Conservation (phyloP, 2,113 vertebrate species). For the Leptosomus discolor region DNA sequence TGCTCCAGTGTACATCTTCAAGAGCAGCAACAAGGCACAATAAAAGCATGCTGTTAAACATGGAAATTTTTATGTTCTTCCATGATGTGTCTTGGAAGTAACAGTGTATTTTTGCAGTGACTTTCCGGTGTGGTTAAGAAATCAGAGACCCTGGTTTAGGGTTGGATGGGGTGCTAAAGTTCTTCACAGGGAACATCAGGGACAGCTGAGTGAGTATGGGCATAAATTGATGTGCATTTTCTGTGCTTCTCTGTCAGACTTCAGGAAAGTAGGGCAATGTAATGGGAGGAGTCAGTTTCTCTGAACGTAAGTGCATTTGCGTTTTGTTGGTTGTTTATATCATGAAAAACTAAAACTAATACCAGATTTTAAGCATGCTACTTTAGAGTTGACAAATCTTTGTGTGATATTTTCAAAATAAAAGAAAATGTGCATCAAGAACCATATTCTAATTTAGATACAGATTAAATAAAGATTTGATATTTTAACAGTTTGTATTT, state of each 20-base stretch:
- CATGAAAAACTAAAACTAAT: neutral
- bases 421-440: neutral
- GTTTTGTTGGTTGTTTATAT: neutral
- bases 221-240: neutral
- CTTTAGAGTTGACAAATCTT: neutral
- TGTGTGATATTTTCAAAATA: neutral
- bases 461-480: neutral
- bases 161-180: neutral
- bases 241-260: neutral
- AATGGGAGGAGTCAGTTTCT: neutral
- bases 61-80: no score
- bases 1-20: neutral
- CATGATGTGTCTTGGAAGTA: neutral
- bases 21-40: neutral
- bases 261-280: neutral
- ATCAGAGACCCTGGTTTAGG: neutral
- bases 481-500: neutral
- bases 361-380: neutral
- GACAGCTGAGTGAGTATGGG: neutral
- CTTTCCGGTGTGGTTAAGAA: neutral
- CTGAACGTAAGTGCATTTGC: neutral
- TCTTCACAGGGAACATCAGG: neutral
- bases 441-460: neutral
- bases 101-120: neutral
- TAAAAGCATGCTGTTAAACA: rapidly evolving